Conservation (phyloP, 2,113 vertebrate species). For the Gobio gobio region DNA sequence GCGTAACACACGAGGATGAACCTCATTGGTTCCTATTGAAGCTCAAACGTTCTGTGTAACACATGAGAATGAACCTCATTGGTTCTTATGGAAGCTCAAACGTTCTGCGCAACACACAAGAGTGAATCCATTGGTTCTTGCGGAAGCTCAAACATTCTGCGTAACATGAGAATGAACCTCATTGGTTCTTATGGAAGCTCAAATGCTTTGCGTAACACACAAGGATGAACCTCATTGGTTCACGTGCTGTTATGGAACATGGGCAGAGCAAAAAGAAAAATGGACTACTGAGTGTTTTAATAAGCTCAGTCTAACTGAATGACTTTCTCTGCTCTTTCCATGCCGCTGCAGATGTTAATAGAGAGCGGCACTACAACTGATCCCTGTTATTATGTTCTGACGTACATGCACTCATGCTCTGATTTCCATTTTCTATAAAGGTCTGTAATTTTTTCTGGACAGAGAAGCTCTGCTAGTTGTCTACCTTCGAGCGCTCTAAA, state of each 20-base stretch:
- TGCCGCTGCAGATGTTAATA: constrained; percentile 30
- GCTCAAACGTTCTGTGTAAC: too few relatives aligned
- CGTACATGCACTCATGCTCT: constrained; percentile 26
- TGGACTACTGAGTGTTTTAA: constrained; percentile 3
- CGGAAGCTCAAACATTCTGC: too few relatives aligned
- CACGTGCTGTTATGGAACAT: background rate
- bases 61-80: too few relatives aligned
- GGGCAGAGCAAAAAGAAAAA: constrained; percentile 21
- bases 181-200: too few relatives aligned
- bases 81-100: too few relatives aligned
- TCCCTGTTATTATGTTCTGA: constrained; percentile 49
- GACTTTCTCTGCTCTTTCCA: background rate
- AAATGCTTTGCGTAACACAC: too few relatives aligned
- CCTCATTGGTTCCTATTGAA: too few relatives aligned
- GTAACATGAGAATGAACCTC: too few relatives aligned
- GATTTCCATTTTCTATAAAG: constrained; percentile 49
- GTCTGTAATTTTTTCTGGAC: constrained; percentile 42
- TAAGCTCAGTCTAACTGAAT: constrained; percentile 13
- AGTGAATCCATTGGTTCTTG: too few relatives aligned
- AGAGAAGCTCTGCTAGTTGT: constrained; percentile 65
- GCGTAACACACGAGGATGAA: too few relatives aligned
- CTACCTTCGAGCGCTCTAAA: constrained; percentile 63
- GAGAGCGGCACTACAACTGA: background rate
- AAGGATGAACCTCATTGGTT: too few relatives aligned
- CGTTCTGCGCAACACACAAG: too few relatives aligned